A percentile compares a stretch with the other conserved stretches of the same genome.
These are phyloP conservation scores for Hydrotaea diabolus DNA, from an alignment of 2,888 invertebrate species.

Conservation along the genomic window DNA sequence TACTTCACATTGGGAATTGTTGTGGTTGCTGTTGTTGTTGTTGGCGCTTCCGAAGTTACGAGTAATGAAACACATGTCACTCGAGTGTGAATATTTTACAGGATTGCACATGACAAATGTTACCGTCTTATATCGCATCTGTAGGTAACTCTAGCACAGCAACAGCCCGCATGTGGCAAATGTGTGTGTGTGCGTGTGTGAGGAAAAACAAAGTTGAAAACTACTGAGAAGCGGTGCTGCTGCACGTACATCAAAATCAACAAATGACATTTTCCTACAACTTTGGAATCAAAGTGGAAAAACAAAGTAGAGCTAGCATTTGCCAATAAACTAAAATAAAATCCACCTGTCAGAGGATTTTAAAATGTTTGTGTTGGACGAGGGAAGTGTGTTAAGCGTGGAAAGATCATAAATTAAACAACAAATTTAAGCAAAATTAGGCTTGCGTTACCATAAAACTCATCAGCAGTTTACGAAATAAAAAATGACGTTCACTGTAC, in stretches of 20 bases:
- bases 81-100: conserved; percentile 31
- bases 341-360: background rate
- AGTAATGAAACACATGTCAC: conserved; percentile 48
- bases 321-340: conserved; percentile 34
- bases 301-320: background rate
- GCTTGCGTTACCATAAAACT: too few species aligned
- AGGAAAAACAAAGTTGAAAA: too few species aligned
- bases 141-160: background rate
- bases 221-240: background rate
- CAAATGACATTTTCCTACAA: conserved; percentile 31
- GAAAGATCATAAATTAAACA: too few species aligned
- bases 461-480: too few species aligned
- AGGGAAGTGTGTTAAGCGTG: too few species aligned
- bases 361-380: background rate
- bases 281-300: background rate
- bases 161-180: background rate
- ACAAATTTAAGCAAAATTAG: too few species aligned
- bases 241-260: conserved; percentile 35
- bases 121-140: background rate
- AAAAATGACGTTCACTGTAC: too few species aligned
- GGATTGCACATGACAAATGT: conserved; percentile 46
- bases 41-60: conserved; percentile 42
- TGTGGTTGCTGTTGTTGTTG: background rate
- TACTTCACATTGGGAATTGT: background rate
- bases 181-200: too few species aligned